Conservation (phyloP, 2,797 vertebrate species). For the Enteromius treurensis region DNA sequence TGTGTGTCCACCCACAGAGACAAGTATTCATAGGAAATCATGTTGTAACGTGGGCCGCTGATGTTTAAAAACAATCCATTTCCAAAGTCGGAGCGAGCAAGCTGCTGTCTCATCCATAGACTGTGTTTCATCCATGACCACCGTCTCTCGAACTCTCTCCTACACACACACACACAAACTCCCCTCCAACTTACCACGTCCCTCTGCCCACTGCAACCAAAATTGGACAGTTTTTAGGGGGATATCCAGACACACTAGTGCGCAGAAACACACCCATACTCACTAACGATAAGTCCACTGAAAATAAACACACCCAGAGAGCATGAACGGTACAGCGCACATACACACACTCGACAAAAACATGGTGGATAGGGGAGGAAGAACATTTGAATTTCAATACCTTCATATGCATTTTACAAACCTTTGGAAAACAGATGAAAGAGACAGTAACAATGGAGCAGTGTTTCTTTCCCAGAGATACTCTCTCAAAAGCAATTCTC, state of each 20-base stretch:
- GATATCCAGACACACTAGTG: slow-evolving; percentile 63
- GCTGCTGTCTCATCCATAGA: slow-evolving; percentile 39
- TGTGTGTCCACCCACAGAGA: slow-evolving; percentile 68
- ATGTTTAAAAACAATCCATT: slow-evolving; percentile 55
- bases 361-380: slow-evolving; percentile 63
- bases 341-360: slow-evolving; percentile 52
- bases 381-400: slow-evolving; percentile 72
- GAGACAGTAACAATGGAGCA: slow-evolving; percentile 73
- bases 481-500: slow-evolving; percentile 59
- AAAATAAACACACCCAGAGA: slow-evolving; percentile 47
- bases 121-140: slow-evolving; percentile 30
- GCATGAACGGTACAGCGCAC: slow-evolving; percentile 33
- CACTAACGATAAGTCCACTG: slow-evolving; percentile 34
- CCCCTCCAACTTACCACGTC: slow-evolving; percentile 24
- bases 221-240: slow-evolving; percentile 71
- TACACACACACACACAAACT: slow-evolving; percentile 40
- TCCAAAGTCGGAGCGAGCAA: slow-evolving; percentile 46
- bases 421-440: slow-evolving; percentile 78
- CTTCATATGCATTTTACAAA: slow-evolving; percentile 75
- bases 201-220: slow-evolving; percentile 48
- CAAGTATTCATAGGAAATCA: slow-evolving; percentile 71
- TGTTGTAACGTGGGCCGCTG: slow-evolving; percentile 68
- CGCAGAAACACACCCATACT: slow-evolving; percentile 30
- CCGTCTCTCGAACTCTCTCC: slow-evolving; percentile 28
- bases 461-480: slow-evolving; percentile 73